Evolutionary conservation across 2,113 vertebrate genomes (phyloP), one percentile per base, ranked within the genome.

Genomic region (Lepus europaeus): DNA sequence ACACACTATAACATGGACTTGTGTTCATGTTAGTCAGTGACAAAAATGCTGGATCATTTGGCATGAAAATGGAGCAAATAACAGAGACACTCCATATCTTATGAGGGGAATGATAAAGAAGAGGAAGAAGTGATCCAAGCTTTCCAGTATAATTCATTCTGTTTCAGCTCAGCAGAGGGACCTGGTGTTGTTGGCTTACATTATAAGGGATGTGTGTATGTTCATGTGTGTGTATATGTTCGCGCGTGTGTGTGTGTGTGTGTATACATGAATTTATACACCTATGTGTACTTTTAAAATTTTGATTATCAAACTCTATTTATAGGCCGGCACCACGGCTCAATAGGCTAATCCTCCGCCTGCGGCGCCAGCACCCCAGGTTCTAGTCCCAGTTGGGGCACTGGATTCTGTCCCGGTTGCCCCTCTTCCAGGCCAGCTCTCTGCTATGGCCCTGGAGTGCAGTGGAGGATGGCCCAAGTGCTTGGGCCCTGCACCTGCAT

Each of bases 51-150:
- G 3, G 76, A n/a, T 84, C n/a, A 69, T 13, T 61, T 74, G 72
- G 4, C 36, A 39, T 70, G 25, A 25, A 6, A 80, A 72, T 22
- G 3, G 20, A 16, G 13, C 22, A 92, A 39, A n/a, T 39, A 59
- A 86, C 4, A 59, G 25, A 53, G 56, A n/a, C 19, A 80, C 11
- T 39, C 2, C 66, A 36, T 4, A 82, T 87, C 83, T 66, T 76
- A 59, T 87, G 82, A 86, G 64, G 51, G 12, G 6, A 59, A 95
- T 53, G n/a, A 33, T 61, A 87, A 53, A 94, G n/a, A 27, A 72
- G 61, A 80, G 45, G 9, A 77, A 25, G 9, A 29, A 78, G 22
- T 90, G 64, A 83, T 61, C 14, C n/a, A 56, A 23, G 22, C 20
- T 89, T 91, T 73, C 17, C 22, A 36, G 29, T 27, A 73, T 12